These are phyloP conservation scores for Petrosia ficiformis DNA, from an alignment of 37 sponge, comb jelly and placozoan species.

Conservation along the genomic window DNA sequence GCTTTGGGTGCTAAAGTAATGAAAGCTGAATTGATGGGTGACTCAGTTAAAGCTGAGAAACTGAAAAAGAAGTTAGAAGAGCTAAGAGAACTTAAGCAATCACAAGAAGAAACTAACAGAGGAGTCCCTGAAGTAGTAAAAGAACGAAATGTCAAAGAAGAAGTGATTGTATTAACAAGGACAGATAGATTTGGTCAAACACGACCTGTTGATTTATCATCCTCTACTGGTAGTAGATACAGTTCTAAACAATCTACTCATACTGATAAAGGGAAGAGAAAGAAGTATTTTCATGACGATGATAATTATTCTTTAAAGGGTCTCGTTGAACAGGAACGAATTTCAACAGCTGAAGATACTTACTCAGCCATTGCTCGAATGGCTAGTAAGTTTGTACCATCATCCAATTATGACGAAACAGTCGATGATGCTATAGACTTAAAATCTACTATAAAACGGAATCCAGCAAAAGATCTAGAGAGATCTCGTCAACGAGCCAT, in stretches of 20 bases:
- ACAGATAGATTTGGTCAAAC: conserved; percentile 64
- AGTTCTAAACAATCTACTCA: neutral
- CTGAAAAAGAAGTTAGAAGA: conserved; percentile 44
- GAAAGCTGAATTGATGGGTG: conserved; percentile 87
- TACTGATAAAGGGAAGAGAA: conserved; percentile 48
- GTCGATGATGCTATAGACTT: conserved; percentile 85
- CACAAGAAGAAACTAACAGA: neutral
- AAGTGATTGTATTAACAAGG: conserved; percentile 56
- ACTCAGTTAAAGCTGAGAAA: conserved; percentile 31
- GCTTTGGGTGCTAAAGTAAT: conserved; percentile 74
- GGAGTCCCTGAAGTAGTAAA: too few species aligned
- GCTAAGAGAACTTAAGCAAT: conserved; percentile 15
- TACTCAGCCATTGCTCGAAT: conserved; percentile 59
- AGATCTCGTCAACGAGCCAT: conserved; percentile 19
- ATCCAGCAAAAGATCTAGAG: conserved; percentile 32
- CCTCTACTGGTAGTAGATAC: neutral
- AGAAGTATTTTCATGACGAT: conserved; percentile 74
- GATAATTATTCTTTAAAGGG: conserved; percentile 53
- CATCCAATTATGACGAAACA: conserved; percentile 56
- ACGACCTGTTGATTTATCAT: conserved; percentile 29
- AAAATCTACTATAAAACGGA: conserved; percentile 17
- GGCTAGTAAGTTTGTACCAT: conserved; percentile 77
- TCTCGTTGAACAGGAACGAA: conserved; percentile 69
- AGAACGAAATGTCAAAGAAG: neutral
- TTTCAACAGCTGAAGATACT: conserved; percentile 64